Conservation (phyloP, 2,888 invertebrate genomes). For the Neocrepidodera transversa region DNA sequence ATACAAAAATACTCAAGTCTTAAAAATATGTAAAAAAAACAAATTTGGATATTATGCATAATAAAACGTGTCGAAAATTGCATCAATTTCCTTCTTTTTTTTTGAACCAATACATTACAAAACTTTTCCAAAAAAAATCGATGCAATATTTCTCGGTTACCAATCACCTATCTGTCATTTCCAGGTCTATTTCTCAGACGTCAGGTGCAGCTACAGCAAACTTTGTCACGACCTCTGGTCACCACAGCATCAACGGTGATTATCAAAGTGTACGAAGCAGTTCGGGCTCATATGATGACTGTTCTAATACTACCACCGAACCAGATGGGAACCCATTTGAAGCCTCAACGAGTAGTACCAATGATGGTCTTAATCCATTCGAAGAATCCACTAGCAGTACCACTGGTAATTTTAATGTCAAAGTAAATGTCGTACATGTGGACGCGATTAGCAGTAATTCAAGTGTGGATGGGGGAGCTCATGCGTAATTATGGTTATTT, state of each 20-base stretch:
- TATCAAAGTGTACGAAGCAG: constrained; percentile 42
- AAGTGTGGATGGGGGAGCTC: constrained; percentile 5
- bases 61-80: no score
- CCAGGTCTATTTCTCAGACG: constrained; percentile 57
- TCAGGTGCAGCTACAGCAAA: constrained; percentile 43
- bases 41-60: not conserved
- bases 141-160: no score
- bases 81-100: no score
- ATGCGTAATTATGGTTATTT: no score
- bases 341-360: not conserved
- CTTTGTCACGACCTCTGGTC: constrained; percentile 53
- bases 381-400: constrained; percentile 21
- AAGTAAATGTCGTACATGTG: constrained; percentile 4
- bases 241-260: constrained; percentile 63
- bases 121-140: no score
- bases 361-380: not conserved
- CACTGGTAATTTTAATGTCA: not conserved
- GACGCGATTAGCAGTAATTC: constrained; percentile 10
- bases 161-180: no score
- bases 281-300: constrained; percentile 12
- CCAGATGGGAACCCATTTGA: not conserved
- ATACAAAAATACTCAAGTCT: not conserved
- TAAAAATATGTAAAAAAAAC: not conserved
- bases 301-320: not conserved
- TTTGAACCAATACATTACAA: no score